These are phyloP conservation scores for Resseliella maxima DNA, from an alignment of 2,888 invertebrate species.

Conservation along the genomic window DNA sequence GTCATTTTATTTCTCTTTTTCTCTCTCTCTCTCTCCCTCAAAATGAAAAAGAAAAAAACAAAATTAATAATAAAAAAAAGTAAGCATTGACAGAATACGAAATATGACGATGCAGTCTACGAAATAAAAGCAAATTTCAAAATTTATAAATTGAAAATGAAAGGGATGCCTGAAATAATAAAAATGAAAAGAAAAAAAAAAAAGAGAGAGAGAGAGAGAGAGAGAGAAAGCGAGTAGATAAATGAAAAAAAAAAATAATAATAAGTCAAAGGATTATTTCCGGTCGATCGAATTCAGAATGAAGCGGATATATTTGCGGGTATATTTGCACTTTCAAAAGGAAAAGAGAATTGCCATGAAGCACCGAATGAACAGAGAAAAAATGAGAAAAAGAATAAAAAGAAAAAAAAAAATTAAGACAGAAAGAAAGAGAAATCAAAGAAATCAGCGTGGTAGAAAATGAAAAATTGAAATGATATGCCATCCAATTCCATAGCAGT, in stretches of 20 bases:
- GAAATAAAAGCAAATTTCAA: not conserved
- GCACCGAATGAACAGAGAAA: not conserved
- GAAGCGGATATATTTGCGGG: constrained; percentile 27
- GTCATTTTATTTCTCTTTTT: not conserved
- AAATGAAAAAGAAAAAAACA: not conserved
- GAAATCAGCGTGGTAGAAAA: constrained; percentile 44
- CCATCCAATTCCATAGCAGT: not conserved
- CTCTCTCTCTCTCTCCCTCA: not conserved
- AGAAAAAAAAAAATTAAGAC: not conserved
- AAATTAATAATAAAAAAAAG: not conserved
- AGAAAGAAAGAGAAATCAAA: constrained; percentile 1
- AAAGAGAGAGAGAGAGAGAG: not conserved
- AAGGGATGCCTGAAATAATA: not conserved
- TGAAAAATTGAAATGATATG: constrained; percentile 10
- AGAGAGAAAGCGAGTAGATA: not conserved
- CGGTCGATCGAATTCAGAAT: constrained; percentile 39
- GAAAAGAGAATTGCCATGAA: not conserved
- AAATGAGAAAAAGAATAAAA: not conserved
- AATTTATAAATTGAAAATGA: not conserved
- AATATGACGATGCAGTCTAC: constrained; percentile 19
- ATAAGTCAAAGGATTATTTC: constrained; percentile 53
- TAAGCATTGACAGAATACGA: not conserved
- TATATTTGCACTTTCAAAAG: not conserved
- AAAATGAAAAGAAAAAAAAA: not conserved
- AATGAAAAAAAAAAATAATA: not conserved